These are phyloP conservation scores for Thaleichthys pacificus DNA, from an alignment of 2,797 vertebrate genomes.

Conservation along the genomic window DNA sequence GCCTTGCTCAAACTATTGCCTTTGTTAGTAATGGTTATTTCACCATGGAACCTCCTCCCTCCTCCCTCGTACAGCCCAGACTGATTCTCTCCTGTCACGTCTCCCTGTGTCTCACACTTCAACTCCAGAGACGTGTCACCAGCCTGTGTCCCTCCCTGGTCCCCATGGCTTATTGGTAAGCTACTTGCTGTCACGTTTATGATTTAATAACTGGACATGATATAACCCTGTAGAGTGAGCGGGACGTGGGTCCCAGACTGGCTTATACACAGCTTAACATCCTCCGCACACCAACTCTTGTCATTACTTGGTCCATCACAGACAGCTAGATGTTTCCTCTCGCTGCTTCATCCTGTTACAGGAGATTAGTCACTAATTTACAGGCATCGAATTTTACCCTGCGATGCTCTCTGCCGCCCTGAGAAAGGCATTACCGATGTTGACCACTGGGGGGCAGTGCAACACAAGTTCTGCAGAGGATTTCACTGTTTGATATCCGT, in stretches of 20 bases:
- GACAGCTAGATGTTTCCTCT: constrained; percentile 39
- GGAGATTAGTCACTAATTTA: constrained; percentile 67
- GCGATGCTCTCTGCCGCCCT: not conserved
- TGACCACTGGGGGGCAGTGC: constrained; percentile 74
- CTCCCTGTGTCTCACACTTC: constrained; percentile 23
- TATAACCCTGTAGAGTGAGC: constrained; percentile 33
- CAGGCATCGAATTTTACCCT: constrained; percentile 46
- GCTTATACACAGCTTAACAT: constrained; percentile 67
- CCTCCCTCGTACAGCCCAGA: not conserved
- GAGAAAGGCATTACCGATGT: not conserved
- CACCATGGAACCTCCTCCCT: too few relatives aligned
- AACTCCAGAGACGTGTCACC: not conserved
- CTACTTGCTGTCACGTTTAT: constrained; percentile 61
- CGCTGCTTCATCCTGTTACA: constrained; percentile 64
- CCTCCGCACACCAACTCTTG: constrained; percentile 51
- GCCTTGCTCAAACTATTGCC: not conserved
- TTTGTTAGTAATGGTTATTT: too few relatives aligned
- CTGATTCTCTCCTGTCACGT: not conserved
- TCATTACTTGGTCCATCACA: constrained; percentile 67
- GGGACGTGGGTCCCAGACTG: constrained; percentile 61
- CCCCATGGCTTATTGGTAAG: constrained; percentile 58
- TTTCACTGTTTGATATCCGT: not conserved
- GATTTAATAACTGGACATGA: constrained; percentile 69
- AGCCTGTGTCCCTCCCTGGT: constrained; percentile 24
- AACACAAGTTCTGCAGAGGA: constrained; percentile 31